These are phyloP conservation scores for Atherix ibis DNA, from an alignment of 2,888 invertebrate species.

Conservation along the genomic window DNA sequence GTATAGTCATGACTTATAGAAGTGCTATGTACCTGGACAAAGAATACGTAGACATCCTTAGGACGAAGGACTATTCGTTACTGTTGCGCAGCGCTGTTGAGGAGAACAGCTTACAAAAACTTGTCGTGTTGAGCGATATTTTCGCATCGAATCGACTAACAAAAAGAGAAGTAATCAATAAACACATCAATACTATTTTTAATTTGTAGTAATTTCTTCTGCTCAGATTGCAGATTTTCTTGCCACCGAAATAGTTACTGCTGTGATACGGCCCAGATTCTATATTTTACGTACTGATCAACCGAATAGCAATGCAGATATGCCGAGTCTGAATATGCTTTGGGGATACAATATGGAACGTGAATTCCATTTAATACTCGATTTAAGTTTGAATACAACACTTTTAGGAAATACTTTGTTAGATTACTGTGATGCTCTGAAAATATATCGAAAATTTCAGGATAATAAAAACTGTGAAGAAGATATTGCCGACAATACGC, in stretches of 20 bases:
- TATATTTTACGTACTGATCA: slow-evolving; percentile 27
- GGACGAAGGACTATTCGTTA: slow-evolving; percentile 35
- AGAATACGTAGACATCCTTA: slow-evolving; percentile 38
- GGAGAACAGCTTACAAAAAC: slow-evolving; percentile 38
- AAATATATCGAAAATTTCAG: slow-evolving; percentile 26
- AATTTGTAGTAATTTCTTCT: slow-evolving; percentile 5
- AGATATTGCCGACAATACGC: slow-evolving; percentile 9
- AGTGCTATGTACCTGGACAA: slow-evolving; percentile 40
- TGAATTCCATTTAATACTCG: slow-evolving; percentile 36
- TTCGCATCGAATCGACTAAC: slow-evolving; percentile 39
- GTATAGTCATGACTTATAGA: slow-evolving; percentile 39
- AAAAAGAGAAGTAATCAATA: slow-evolving; percentile 29
- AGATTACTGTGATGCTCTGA: slow-evolving; percentile 30
- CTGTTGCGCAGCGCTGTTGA: slow-evolving; percentile 38
- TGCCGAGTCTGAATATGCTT: slow-evolving; percentile 21
- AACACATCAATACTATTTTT: no score
- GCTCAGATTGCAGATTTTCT: slow-evolving; percentile 38
- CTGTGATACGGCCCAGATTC: slow-evolving; percentile 33
- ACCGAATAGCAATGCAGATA: slow-evolving; percentile 13
- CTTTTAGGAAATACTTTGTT: slow-evolving; percentile 35
- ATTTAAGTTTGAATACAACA: slow-evolving; percentile 36
- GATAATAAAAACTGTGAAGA: slow-evolving; percentile 20
- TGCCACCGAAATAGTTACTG: slow-evolving; percentile 38
- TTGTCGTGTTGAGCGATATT: slow-evolving; percentile 44
- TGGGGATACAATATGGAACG: slow-evolving; percentile 37